Evolutionary conservation across 2,888 invertebrate species (phyloP).

Genomic region (Lasioglossum calceatum): DNA sequence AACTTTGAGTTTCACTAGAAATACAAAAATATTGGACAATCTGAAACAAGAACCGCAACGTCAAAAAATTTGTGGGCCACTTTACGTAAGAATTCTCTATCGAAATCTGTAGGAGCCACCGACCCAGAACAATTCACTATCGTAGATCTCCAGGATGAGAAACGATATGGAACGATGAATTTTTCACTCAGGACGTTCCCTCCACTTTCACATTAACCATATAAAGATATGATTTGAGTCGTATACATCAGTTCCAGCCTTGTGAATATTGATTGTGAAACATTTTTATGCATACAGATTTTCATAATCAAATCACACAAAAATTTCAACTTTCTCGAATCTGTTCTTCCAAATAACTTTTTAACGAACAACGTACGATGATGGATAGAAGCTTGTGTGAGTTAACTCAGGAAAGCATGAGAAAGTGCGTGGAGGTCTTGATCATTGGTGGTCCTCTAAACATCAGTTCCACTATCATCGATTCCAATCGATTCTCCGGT

Average conservation of each 20-base stretch:
- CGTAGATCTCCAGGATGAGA: neutral
- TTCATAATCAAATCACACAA: neutral
- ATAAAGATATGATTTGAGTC: neutral
- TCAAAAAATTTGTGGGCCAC: neutral
- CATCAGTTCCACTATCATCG: slow-evolving; percentile 2
- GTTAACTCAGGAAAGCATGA: neutral
- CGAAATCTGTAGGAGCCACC: neutral
- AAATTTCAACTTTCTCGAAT: neutral
- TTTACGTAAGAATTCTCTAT: neutral
- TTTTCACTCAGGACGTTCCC: neutral
- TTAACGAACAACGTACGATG: neutral
- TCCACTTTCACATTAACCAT: neutral
- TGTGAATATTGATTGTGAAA: too few relatives aligned
- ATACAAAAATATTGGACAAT: neutral
- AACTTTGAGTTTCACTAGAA: neutral
- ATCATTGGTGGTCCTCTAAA: slow-evolving; percentile 6
- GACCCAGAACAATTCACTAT: neutral
- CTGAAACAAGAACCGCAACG: neutral
- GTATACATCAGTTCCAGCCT: neutral
- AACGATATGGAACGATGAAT: slow-evolving; percentile 8
- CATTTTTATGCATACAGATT: neutral
- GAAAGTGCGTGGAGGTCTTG: neutral
- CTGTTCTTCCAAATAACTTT: neutral
- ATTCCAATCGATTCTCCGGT: neutral
- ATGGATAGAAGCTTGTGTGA: neutral